A percentile compares a stretch with the other conserved stretches of the same genome.
Evolutionary conservation across 2,888 invertebrate genomes (phyloP).

Genomic region (Neuroscelio doddi): DNA sequence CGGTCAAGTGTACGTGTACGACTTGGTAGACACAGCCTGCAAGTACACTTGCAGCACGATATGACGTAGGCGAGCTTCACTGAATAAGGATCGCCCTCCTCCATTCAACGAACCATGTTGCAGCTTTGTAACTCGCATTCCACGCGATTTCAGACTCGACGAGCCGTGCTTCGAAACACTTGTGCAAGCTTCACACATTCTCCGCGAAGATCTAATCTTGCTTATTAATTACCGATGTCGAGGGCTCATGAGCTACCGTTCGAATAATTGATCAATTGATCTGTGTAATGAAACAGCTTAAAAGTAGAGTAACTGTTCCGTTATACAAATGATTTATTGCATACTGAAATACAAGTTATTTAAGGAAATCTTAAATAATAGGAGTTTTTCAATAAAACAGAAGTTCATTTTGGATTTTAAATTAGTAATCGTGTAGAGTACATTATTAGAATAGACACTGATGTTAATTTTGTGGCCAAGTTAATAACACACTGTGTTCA

Average conservation of each 20-base stretch:
- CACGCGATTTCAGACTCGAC: conserved; percentile 34
- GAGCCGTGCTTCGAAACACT: conserved; percentile 37
- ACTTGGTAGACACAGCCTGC: conserved; percentile 45
- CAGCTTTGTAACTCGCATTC: conserved; percentile 33
- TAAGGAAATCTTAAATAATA: no score
- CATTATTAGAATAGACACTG: no score
- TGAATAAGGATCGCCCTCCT: conserved; percentile 21
- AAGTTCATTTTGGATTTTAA: no score
- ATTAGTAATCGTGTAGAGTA: no score
- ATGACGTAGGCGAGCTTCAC: conserved; percentile 17
- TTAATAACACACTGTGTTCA: no score
- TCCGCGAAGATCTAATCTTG: conserved; percentile 32
- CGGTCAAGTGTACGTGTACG: conserved; percentile 51
- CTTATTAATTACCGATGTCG: conserved; percentile 30
- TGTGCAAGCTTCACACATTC: conserved; percentile 17
- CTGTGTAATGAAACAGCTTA: conserved; percentile 5
- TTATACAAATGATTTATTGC: no score
- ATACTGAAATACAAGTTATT: no score
- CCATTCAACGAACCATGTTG: conserved; percentile 27
- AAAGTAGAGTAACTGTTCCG: no score
- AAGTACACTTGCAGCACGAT: conserved; percentile 17
- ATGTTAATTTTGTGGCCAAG: no score
- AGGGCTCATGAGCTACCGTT: conserved; percentile 21
- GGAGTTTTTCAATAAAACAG: no score
- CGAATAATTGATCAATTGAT: conserved; percentile 21